These are phyloP conservation scores for Bilobella aurantiaca DNA, from an alignment of 1,140 invertebrate species.

Conservation along the genomic window DNA sequence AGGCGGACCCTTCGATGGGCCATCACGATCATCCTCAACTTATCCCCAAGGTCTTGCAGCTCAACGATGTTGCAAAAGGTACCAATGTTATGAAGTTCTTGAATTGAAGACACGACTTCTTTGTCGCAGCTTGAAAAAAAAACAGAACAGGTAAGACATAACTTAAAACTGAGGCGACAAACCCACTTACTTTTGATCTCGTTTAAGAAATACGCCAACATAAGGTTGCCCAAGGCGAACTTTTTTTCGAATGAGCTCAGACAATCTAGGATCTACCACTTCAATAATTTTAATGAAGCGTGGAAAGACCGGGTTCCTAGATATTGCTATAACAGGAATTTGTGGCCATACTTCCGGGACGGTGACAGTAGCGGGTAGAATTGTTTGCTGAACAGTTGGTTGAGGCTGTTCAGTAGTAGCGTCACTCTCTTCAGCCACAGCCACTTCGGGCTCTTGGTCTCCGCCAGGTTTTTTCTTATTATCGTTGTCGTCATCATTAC, in stretches of 20 bases:
- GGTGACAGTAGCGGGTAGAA: conserved; percentile 65
- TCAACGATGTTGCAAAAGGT: conserved; percentile 98
- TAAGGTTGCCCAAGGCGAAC: conserved; percentile 94
- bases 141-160: neutral
- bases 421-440: neutral
- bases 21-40: conserved; percentile 82
- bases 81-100: conserved; percentile 83
- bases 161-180: neutral
- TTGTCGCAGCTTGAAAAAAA: conserved; percentile 55
- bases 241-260: conserved; percentile 84
- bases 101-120: conserved; percentile 73
- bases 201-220: conserved; percentile 93
- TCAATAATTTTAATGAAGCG: conserved; percentile 96
- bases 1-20: conserved; percentile 80
- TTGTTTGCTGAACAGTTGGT: conserved; percentile 11
- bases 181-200: conserved; percentile 69
- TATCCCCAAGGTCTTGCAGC: conserved; percentile 88
- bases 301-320: conserved; percentile 91
- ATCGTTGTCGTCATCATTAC: conserved; percentile 13
- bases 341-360: conserved; percentile 96
- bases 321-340: conserved; percentile 88
- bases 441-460: neutral
- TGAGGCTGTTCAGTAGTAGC: neutral
- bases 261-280: conserved; percentile 73
- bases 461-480: conserved; percentile 1